Base-by-base conservation (phyloP, 2,113 vertebrate genomes). In the Triplophysa siluroides region DNA sequence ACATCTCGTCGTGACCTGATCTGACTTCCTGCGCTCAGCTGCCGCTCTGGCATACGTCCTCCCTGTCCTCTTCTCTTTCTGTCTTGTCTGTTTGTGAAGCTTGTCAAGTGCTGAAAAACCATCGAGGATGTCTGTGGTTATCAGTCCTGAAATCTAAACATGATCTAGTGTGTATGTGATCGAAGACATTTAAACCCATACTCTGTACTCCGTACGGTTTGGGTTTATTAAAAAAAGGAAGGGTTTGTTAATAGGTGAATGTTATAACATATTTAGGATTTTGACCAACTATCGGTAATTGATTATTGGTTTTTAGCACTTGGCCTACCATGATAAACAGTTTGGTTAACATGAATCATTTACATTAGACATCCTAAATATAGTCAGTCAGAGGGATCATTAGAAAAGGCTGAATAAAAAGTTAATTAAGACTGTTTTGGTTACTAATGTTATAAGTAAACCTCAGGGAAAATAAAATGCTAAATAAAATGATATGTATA, bases 111-210 rank as follows among this genome's bases (percentile, higher is more conserved):
- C 41, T 61, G 33, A 61, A 60, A 60, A 60, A 38, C 54, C 33
- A 72, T 43, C 1, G n/a, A 23, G 33, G 7, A 41, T 16, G 50
- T 26, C 50, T 21, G 50, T 6, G 1, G 50, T 33, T 71, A 56
- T 71, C 50, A 38, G 50, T 54, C 69, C 56, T 58, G 12, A 73
- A 60, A 60, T 74, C 71, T 74, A 61, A n/a, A 60, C 13, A 16
- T 4, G 54, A 38, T 74, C 54, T 19, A 58, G 24, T 21, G 10
- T 72, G 24, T 71, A 13, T 11, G 10, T 56, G 52, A 74, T 74
- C 56, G n/a, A 74, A 3, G 24, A 38, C 13, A 21, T 61, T 43
- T 24, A 58, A 33, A 58, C 14, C 60, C n/a, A 58, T 9, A 18
- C 8, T 18, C 11, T 18, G 21, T 45, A 19, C 19, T 3, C 5